phyloP scores from a whole-genome alignment of 2,888 invertebrate species.

The Sarcophaga carnaria region DNA sequence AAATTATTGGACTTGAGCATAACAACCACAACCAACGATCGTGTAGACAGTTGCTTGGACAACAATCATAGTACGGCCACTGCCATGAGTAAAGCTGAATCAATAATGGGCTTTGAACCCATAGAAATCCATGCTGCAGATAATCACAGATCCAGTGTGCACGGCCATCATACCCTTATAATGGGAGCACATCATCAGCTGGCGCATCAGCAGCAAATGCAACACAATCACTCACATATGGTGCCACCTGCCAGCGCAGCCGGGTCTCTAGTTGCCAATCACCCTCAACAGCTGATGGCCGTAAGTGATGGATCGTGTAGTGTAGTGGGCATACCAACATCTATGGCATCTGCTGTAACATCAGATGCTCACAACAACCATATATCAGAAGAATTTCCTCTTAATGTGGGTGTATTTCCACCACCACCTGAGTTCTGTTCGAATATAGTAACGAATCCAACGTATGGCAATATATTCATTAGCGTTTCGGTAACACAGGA shows the following conservation, averaged over 20 bases:
- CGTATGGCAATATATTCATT: constrained; percentile 89
- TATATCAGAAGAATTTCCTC: constrained; percentile 81
- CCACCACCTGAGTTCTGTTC: constrained; percentile 85
- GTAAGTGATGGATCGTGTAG: constrained; percentile 79
- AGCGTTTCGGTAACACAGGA: constrained; percentile 91
- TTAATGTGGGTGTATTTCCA: constrained; percentile 82
- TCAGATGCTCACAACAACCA: constrained; percentile 76
- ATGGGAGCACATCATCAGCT: constrained; percentile 65
- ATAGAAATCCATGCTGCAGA: constrained; percentile 85
- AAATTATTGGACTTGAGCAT: constrained; percentile 91
- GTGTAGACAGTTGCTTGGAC: constrained; percentile 84
- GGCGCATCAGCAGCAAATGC: constrained; percentile 72
- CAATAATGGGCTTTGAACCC: constrained; percentile 84
- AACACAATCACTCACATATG: constrained; percentile 71
- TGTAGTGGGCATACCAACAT: constrained; percentile 77
- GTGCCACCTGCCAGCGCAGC: constrained; percentile 40
- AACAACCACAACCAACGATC: constrained; percentile 86
- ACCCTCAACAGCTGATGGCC: constrained; percentile 77
- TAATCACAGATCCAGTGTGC: constrained; percentile 78
- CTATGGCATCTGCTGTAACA: constrained; percentile 72
- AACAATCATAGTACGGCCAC: constrained; percentile 84
- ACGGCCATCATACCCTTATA: constrained; percentile 70
- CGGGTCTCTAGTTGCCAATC: constrained; percentile 66
- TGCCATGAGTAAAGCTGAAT: constrained; percentile 80
- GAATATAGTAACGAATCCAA: constrained; percentile 80